Base-by-base conservation (phyloP, 2,888 invertebrate genomes). In the Clanis bilineata region DNA sequence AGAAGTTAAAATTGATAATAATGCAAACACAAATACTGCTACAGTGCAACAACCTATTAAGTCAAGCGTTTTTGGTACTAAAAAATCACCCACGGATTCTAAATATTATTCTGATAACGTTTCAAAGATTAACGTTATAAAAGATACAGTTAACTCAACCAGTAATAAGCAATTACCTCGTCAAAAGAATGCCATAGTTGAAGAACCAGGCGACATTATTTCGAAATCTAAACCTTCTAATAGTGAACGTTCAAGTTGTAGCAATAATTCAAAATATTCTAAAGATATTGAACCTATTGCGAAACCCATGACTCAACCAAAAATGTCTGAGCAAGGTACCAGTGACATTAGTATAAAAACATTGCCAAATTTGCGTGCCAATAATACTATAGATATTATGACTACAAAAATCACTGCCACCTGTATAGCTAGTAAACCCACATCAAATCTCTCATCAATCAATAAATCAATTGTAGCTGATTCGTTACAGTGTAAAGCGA, bases 161-260 rank as follows among this genome's bases (percentile, higher is more conserved):
- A 70, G 64, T 22, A 69, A 36, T 55, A 86, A 79, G 69, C 76
- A 79, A 64, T 66, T 84, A 64, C 79, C 79, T 56, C 74, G 77
- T 18, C 83, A 85, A 74, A 83, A 80, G 65, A 75, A 72, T 58
- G 61, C 75, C 38, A 64, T 71, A 56, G 59, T 68, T 25, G 76
- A 74, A 47, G 74, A 76, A 55, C 60, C 62, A 45, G 62, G 65
- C 6, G 72, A 73, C 56, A 59, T 60, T 55, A 23, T 6, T 45
- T 25, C 23, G 7, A 62, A 54, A 15, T 56, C 51, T 51, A 25
- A 62, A 15, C 18, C 62, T 58, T 4, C 43, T 47, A 32, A 10
- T n/a, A 54, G 28, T 28, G 45, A 65, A 56, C n/a, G 9, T 22
- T 38, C 55, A 25, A 28, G 25, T 12, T 39, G n/a, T 43, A 54